Evolutionary conservation across 2,888 invertebrate genomes (phyloP), one percentile per base, ranked within the genome.

Genomic region (Pyrrhia umbra): DNA sequence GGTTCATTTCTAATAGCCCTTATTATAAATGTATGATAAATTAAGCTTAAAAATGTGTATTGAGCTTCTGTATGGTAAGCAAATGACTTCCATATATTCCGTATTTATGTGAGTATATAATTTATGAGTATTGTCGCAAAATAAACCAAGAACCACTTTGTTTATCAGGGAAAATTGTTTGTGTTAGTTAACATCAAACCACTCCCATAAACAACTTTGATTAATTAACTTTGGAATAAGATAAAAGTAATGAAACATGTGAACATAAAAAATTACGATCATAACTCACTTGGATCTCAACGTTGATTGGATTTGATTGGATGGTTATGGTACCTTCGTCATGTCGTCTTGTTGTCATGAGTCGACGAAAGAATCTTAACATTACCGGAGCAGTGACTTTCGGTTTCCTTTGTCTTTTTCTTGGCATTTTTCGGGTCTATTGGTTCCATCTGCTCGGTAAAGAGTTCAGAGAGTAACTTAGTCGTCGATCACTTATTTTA

Each of bases 231-330:
- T 39, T 21, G 15, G 49, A 54, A 54, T 46, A 54, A 69, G 49
- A 75, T 69, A 69, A 60, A 75, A 46, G 34, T n/a, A 47, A 57
- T 30, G 42, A 52, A 74, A 55, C 50, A 21, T 30, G 25, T 23
- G 16, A 34, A 23, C 45, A 75, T 69, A 75, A 60, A 69, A 60
- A 23, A 50, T 16, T 50, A 69, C 62, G 70, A 49, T 37, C 37
- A 54, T 50, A 60, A 75, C 49, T 69, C 50, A 54, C 20, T 18
- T 9, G 23, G n/a, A 54, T 46, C 40, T 46, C 20, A 10, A 42
- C 8, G 43, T 49, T 50, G 75, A 69, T 69, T 69, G 45, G 34
- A 23, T n/a, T n/a, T n/a, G n/a, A n/a, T n/a, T n/a, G n/a, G n/a
- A n/a, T n/a, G 34, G 34, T 60, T 13, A 16, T 34, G 13, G n/a